A percentile compares a stretch with the other conserved stretches of the same genome.
These are phyloP conservation scores for Turritopsis rubra DNA, from an alignment of 30 jellyfish, hydroid and myxozoan species.

Conservation along the genomic window DNA sequence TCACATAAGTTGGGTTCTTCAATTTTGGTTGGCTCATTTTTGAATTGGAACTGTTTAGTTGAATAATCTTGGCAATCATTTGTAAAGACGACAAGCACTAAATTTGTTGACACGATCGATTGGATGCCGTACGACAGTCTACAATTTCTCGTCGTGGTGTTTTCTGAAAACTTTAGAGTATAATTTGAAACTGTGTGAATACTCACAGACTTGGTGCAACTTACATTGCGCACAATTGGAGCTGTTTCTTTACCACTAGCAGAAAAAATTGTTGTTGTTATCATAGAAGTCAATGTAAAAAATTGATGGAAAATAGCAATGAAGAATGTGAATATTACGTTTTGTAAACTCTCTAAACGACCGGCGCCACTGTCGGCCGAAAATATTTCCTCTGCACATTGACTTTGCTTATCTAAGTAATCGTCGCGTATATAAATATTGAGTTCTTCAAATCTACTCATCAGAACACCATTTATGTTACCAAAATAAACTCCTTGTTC, in stretches of 20 bases:
- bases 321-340: neutral
- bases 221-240: neutral
- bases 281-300: neutral
- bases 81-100: neutral
- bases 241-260: neutral
- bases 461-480: conserved; percentile 39
- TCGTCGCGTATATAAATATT: neutral
- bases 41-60: neutral
- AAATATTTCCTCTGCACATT: conserved; percentile 30
- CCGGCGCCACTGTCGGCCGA: conserved; percentile 22
- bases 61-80: neutral
- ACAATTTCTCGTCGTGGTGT: neutral
- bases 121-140: neutral
- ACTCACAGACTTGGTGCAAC: conserved; percentile 13
- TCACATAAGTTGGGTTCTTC: conserved; percentile 9
- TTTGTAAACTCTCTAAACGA: neutral
- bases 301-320: neutral
- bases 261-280: neutral
- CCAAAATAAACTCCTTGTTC: conserved; percentile 63
- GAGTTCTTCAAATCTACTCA: conserved; percentile 21
- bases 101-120: neutral
- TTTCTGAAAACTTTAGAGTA: neutral
- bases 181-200: neutral
- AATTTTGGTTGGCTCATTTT: neutral
- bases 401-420: conserved; percentile 51